Evolutionary conservation across 1,140 invertebrate species (phyloP), one percentile per base, ranked within the genome.

Genomic region (Drosophila pruinosa): DNA sequence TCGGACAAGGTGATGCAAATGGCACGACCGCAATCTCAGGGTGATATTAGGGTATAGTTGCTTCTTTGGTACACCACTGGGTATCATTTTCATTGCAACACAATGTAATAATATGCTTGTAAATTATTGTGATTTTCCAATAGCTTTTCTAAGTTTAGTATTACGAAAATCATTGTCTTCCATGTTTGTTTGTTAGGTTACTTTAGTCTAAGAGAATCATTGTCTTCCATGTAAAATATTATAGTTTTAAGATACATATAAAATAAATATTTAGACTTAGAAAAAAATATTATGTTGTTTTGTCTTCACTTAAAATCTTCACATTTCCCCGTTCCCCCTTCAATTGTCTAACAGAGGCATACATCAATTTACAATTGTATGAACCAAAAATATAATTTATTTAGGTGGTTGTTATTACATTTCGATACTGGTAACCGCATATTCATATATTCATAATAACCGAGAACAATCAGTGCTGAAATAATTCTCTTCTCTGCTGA

Each of bases 201-300:
- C 41, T 31, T 34, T 75, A 79, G 63, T 36, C 54, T 81, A 81
- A 81, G 62, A 72, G 62, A 72, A 78, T 75, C 73, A 86, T 89
- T 90, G 89, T 90, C 89, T 90, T 90, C 89, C 89, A 90, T 89
- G 67, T 90, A 82, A 90, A 90, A 64, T 64, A 83, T 26, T 56
- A 19, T 67, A 68, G 17, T 22, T 41, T 59, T 47, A 57, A 65
- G 31, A 59, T 53, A 15, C 12, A 15, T 41, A 69, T 78, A 82
- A 15, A 45, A 69, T 78, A 82, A 72, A 62, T 61, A 78, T 54
- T 58, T 56, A 76, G 65, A 64, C 36, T 57, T 57, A 38, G 3
- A 67, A 59, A 59, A 48, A 45, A 57, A 45, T 19, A 47, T 8
- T 19, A 7, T 57, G n/a, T n/a, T n/a, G n/a, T n/a, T n/a, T n/a